Base-by-base conservation (phyloP, 2,888 invertebrate genomes). In the Leucoma salicis region DNA sequence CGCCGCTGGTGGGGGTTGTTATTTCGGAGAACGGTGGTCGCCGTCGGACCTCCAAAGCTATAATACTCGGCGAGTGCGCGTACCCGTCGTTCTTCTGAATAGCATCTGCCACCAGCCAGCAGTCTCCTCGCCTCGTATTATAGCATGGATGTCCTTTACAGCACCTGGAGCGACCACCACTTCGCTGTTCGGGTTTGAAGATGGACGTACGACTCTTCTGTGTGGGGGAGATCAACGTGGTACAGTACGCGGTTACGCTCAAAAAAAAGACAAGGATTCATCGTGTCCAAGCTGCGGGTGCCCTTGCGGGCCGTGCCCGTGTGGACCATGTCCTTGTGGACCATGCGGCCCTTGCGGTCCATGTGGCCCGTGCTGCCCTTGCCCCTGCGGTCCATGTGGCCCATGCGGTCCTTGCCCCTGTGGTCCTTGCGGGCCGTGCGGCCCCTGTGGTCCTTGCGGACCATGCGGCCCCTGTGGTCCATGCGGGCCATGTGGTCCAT, bases 21-120 rank as follows among this genome's bases (percentile, higher is more conserved):
- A 82, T 82, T 82, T 79, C 69, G 84, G 78, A 82, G 85, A 81
- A 83, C 81, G 80, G 74, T 74, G 77, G 78, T 68, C 73, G 73
- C 76, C 70, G 70, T 72, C 63, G 70, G 74, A 77, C 69, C 16
- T 57, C 75, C 80, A 80, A 76, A 61, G 71, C 73, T 84, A 78
- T 82, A 83, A 84, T 84, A 84, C 84, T 85, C 75, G 77, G 72
- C 73, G 71, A 69, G 66, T 53, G 61, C 59, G 66, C 63, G 64
- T 66, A 62, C 64, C 65, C 29, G 58, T 70, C 75, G 79, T 83
- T 83, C 82, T 77, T 79, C 83, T 61, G 66, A 78, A 78, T 82
- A 83, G 74, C 82, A 81, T 63, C 60, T 66, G 59, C 59, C 63
- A 66, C 76, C 64, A 67, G 69, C 76, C 62, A 66, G 68, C 69